phyloP scores from a whole-genome alignment of 2,113 vertebrate species.

The Athene cunicularia region DNA sequence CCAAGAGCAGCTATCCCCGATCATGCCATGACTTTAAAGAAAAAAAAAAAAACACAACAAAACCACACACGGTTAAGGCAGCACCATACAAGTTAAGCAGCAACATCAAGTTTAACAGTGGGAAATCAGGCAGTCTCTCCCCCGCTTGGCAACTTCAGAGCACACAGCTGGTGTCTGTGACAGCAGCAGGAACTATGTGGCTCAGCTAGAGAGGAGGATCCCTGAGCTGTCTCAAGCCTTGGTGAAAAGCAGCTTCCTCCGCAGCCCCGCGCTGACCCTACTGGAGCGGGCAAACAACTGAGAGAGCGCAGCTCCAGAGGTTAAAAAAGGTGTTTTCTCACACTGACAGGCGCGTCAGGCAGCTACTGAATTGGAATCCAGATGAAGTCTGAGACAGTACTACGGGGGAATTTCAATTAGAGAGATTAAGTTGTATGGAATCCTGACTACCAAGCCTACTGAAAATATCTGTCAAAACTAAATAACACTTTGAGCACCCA shows the following conservation, averaged over 20 bases:
- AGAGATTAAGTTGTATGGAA: not conserved
- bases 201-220: not conserved
- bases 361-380: not conserved
- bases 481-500: not conserved
- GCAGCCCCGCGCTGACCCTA: not conserved
- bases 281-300: too few relatives aligned
- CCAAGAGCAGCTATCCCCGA: not conserved
- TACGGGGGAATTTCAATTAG: not conserved
- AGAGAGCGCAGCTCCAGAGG: not conserved
- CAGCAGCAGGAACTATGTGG: not conserved
- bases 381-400: not conserved
- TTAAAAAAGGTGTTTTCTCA: not conserved
- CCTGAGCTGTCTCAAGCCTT: not conserved
- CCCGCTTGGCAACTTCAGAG: not conserved
- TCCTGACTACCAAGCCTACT: not conserved
- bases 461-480: not conserved
- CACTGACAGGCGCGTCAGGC: not conserved
- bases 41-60: not conserved
- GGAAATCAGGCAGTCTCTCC: accelerated
- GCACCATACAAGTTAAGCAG: not conserved
- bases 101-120: not conserved
- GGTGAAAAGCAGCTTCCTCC: too few relatives aligned
- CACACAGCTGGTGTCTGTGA: not conserved
- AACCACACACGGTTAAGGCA: not conserved
- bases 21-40: accelerated